phyloP scores from a whole-genome alignment of 2,113 vertebrate genomes.

The Elephas maximus region DNA sequence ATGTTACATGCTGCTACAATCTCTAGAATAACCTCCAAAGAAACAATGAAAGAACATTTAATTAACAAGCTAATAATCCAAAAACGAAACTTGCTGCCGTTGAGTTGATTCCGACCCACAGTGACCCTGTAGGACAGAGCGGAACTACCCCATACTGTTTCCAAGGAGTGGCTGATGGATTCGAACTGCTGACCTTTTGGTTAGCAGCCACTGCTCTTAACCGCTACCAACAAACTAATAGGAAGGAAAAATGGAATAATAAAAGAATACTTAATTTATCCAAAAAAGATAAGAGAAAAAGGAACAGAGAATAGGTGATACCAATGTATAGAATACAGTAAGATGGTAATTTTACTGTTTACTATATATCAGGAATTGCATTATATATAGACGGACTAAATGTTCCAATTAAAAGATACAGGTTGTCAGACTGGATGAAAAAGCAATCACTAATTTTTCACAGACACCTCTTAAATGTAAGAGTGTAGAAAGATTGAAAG shows the following conservation, averaged over 20 bases:
- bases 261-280: neutral
- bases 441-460: neutral
- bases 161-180: too few relatives aligned
- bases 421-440: neutral
- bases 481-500: too few relatives aligned
- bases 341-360: neutral
- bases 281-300: neutral
- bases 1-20: neutral
- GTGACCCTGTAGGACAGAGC: too few relatives aligned
- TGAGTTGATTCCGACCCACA: too few relatives aligned
- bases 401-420: neutral
- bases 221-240: neutral
- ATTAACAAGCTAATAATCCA: neutral
- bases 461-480: neutral
- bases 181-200: too few relatives aligned
- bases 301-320: neutral
- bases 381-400: neutral
- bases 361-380: neutral
- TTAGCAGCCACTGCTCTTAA: too few relatives aligned
- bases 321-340: neutral
- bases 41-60: conserved; percentile 8
- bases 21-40: neutral
- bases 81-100: too few relatives aligned
- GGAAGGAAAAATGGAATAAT: neutral
- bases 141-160: too few relatives aligned